Evolutionary conservation across 2,888 invertebrate genomes (phyloP), one percentile per base, ranked within the genome.

Genomic region (Drosophila austrosaltans): DNA sequence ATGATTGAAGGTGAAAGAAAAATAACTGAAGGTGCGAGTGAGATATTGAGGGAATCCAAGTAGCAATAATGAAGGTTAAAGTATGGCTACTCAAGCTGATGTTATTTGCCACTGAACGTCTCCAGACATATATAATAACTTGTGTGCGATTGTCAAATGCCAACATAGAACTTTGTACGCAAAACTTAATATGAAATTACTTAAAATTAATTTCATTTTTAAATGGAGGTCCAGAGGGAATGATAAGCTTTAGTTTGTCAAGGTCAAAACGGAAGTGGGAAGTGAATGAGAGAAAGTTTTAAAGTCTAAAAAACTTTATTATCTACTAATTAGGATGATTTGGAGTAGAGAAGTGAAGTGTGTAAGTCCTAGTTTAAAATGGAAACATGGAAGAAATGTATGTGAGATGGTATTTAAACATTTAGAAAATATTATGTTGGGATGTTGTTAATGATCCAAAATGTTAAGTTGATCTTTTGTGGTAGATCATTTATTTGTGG

Each of bases 31-130:
- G 56, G 58, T 20, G 30, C 40, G 22, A 7, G 62, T n/a, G 6
- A 40, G 48, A 7, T 69, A 68, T 75, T 75, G 66, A 20, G 8
- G 12, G 57, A 30, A 28, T 25, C 10, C 7, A n/a, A 16, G 39
- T 44, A 56, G 44, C 58, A 36, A 63, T 53, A 61, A 53, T 44
- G 8, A 57, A 58, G 32, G 64, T 71, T 44, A 10, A 12, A 16
- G 22, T 48, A n/a, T 25, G 39, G 8, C 6, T 53, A 39, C 28
- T 63, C 20, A 36, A 57, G n/a, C 40, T 22, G 20, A 36, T 62
- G 66, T 39, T 32, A 53, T 48, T 48, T 48, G 25, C 25, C 12
- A 4, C 48, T 48, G 25, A 48, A 48, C 22, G 48, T 48, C 48
- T 48, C 25, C 48, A 48, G 48, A 48, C 48, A 25, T 48, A 25